phyloP scores from a whole-genome alignment of 1,140 invertebrate species.

The Achatina immaculata region DNA sequence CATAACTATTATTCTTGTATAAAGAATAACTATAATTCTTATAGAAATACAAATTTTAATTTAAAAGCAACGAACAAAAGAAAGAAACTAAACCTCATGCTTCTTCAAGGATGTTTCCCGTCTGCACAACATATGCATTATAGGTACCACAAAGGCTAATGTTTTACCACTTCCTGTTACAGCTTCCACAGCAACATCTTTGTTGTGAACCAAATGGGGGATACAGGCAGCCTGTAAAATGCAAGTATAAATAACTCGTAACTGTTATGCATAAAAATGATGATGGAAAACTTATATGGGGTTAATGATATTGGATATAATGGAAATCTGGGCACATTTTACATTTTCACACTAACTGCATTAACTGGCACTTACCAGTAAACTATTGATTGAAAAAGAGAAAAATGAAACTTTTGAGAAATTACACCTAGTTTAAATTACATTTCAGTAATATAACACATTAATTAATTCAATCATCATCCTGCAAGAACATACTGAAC shows the following conservation, averaged over 20 bases:
- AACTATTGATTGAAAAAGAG: background rate
- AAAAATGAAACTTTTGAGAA: background rate
- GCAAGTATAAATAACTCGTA: no score
- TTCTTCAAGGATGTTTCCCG: conserved; percentile 78
- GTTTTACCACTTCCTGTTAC: conserved; percentile 98
- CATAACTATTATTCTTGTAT: no score
- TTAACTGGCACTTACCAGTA: no score
- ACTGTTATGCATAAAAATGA: no score
- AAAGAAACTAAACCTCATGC: conserved; percentile 75
- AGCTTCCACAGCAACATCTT: conserved; percentile 97
- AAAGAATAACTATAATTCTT: no score
- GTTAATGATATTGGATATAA: no score
- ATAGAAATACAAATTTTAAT: no score
- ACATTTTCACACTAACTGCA: conserved; percentile 20
- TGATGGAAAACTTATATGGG: no score
- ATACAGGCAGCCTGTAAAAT: conserved; percentile 90
- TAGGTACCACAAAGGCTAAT: conserved; percentile 91
- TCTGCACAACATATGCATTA: conserved; percentile 85
- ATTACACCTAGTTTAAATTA: background rate
- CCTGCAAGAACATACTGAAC: background rate
- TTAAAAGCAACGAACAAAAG: no score
- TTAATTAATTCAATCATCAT: background rate
- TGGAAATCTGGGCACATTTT: no score
- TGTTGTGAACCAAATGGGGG: conserved; percentile 88
- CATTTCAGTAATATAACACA: background rate